These are phyloP conservation scores for Helobdella robusta DNA, from an alignment of 2,888 invertebrate species.

Conservation along the genomic window DNA sequence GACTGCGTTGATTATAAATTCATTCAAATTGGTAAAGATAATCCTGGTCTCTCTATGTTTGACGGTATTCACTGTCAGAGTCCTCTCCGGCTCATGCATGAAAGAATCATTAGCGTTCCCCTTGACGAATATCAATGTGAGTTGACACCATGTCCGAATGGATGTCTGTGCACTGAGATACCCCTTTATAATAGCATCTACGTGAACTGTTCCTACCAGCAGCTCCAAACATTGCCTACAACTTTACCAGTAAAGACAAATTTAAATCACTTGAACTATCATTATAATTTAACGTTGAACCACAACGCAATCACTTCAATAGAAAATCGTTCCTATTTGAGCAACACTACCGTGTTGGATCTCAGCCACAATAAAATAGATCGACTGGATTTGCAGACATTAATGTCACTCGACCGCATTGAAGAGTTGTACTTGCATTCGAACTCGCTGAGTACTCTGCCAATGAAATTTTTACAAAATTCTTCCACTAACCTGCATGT, in stretches of 20 bases:
- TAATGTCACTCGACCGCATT: background rate
- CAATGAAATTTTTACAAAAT: background rate
- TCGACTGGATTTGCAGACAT: slow-evolving; percentile 1
- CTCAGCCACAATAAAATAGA: slow-evolving; percentile 9
- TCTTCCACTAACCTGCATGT: background rate
- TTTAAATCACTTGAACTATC: no score
- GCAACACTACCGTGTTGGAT: slow-evolving; percentile 2
- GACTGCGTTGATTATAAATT: slow-evolving; percentile 21
- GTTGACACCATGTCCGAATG: no score
- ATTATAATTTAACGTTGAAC: no score
- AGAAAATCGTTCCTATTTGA: slow-evolving; percentile 9
- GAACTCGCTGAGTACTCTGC: slow-evolving; percentile 11
- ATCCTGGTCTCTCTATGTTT: background rate
- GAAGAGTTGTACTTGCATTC: slow-evolving; percentile 2
- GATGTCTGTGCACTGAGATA: slow-evolving; percentile 1
- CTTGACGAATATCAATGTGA: no score
- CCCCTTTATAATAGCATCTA: slow-evolving; percentile 12
- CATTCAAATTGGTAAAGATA: background rate
- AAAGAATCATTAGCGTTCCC: no score
- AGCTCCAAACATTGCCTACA: background rate
- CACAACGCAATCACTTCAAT: slow-evolving; percentile 3
- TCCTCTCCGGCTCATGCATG: background rate
- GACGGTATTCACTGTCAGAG: background rate
- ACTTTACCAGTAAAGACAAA: background rate
- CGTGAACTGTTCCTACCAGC: background rate